phyloP scores from a whole-genome alignment of 2,888 invertebrate genomes.

The Lumbricus terrestris region DNA sequence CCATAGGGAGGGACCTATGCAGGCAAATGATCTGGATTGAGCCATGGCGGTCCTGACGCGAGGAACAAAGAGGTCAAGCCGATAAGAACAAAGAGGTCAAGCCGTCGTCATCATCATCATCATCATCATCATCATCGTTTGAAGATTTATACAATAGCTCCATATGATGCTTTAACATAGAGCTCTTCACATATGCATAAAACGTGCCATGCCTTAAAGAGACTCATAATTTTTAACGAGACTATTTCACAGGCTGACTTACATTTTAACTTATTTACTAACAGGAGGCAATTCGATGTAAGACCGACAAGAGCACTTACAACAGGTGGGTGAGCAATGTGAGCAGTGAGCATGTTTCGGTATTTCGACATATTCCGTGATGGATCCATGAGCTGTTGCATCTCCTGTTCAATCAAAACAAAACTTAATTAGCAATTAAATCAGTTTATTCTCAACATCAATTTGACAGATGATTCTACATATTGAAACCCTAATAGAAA shows the following conservation, averaged over 20 bases:
- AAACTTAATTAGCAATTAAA: not conserved
- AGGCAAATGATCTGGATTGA: no score
- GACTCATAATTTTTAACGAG: not conserved
- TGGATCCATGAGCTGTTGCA: slow-evolving; percentile 96
- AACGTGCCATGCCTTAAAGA: not conserved
- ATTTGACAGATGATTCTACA: no score
- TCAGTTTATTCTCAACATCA: not conserved
- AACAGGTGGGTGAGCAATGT: slow-evolving; percentile 81
- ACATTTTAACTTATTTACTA: not conserved
- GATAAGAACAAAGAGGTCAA: no score
- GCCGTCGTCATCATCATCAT: no score
- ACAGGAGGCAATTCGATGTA: not conserved
- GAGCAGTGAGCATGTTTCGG: slow-evolving; percentile 85
- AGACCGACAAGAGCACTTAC: slow-evolving; percentile 63
- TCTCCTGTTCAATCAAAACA: slow-evolving; percentile 64
- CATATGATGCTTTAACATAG: not conserved
- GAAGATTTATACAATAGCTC: not conserved
- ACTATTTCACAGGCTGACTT: not conserved
- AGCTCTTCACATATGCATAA: no score
- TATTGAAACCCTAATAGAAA: no score
- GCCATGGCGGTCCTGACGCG: no score
- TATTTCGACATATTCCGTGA: slow-evolving; percentile 99
- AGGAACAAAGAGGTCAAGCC: no score
- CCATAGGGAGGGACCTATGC: no score
- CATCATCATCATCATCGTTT: not conserved